Evolutionary conservation across 2,113 vertebrate genomes (phyloP).

Genomic region (Stigmatopora nigra): DNA sequence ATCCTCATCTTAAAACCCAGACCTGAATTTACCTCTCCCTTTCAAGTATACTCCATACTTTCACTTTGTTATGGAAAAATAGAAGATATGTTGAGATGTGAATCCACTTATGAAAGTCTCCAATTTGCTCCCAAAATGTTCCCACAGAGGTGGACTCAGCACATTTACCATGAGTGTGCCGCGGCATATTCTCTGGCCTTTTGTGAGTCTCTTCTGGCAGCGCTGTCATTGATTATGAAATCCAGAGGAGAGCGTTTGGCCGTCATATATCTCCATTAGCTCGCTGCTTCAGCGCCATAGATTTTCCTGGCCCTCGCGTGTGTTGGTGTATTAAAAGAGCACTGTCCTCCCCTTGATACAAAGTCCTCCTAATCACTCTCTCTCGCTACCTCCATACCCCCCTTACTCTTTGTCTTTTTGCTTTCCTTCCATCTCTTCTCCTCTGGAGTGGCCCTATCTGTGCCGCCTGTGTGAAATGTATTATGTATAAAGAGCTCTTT

Average conservation of each 20-base stretch:
- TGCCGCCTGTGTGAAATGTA: conserved; percentile 82
- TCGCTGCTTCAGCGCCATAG: conserved; percentile 94
- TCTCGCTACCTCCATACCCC: conserved; percentile 34
- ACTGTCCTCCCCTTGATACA: conserved; percentile 80
- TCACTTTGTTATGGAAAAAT: conserved; percentile 82
- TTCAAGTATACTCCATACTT: conserved; percentile 54
- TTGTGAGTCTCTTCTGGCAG: conserved; percentile 93
- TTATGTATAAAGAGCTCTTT: conserved; percentile 97
- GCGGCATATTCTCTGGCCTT: conserved; percentile 85
- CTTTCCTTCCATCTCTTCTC: conserved; percentile 53
- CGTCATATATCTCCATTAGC: conserved; percentile 99
- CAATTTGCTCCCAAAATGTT: conserved; percentile 83
- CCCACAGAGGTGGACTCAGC: conserved; percentile 68
- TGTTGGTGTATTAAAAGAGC: conserved; percentile 90
- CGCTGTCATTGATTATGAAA: conserved; percentile 98
- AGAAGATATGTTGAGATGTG: conserved; percentile 85
- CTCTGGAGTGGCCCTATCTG: conserved; percentile 50
- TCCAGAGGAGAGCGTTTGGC: conserved; percentile 95
- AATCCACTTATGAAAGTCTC: conserved; percentile 86
- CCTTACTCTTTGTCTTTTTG: conserved; percentile 42
- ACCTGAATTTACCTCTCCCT: conserved; percentile 58
- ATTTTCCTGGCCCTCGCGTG: conserved; percentile 95
- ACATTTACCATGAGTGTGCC: conserved; percentile 27
- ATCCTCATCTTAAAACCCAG: conserved; percentile 54
- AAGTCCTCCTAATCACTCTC: conserved; percentile 67